Evolutionary conservation across 1,140 invertebrate species (phyloP), one percentile per base, ranked within the genome.

Genomic region (Pectinophora gossypiella): DNA sequence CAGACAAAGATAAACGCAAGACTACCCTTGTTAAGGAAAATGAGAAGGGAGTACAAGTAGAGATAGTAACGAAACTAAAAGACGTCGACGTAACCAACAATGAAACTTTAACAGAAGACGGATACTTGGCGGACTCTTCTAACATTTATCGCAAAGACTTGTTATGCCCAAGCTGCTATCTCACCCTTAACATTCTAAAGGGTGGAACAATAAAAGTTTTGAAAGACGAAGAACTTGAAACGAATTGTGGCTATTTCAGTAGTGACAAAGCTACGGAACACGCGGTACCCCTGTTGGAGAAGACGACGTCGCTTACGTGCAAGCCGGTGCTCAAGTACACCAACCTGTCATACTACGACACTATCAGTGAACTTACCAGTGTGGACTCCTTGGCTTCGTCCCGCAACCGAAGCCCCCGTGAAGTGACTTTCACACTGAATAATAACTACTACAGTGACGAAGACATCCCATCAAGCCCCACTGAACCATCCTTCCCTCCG

Each of bases 151-250:
- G 15, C n/a, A 44, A 64, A 45, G 47, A 40, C 1, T 50, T 59
- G 6, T n/a, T n/a, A n/a, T 84, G 76, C 38, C 64, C 80, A 2
- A 73, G 64, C 6, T 84, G 77, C 47, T 67, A 58, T n/a, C 54
- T 73, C n/a, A 64, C 68, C 16, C 38, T 73, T 10, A 65, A 68
- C 55, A 19, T 70, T 7, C 44, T 78, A n/a, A 48, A 52, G 15
- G 43, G 48, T 5, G 54, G 51, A 19, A 16, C 51, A n/a, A 47
- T 50, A 2, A 74, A 64, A 61, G 45, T 72, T 35, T 60, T 68
- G n/a, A 83, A 84, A 67, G 80, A 81, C 47, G 72, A 73, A 54
- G 71, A 71, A 32, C 51, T 57, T 5, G 68, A 69, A 65, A 77
- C 69, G 4, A 65, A 64, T 9, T 9, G 45, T 3, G 47, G 57